Percentiles rank a stretch among this genome's conserved stretches.
phyloP scores from a whole-genome alignment of 2,888 invertebrate species.

The Habroteleia sp. region DNA sequence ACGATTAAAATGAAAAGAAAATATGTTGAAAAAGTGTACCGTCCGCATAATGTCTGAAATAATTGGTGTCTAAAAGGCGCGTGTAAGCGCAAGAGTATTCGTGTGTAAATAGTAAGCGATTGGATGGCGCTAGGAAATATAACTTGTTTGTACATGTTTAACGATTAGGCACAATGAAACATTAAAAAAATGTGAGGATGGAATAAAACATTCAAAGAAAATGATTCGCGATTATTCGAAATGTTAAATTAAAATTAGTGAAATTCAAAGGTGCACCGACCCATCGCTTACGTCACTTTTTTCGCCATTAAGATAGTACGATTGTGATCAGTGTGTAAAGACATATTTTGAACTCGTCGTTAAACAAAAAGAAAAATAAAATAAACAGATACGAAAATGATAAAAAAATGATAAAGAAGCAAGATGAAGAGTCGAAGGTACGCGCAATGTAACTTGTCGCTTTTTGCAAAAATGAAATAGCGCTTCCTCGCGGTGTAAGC shows the following conservation, averaged over 20 bases:
- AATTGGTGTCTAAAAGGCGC: conserved; percentile 59
- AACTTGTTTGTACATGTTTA: conserved; percentile 47
- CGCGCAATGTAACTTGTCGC: conserved; percentile 64
- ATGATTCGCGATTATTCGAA: conserved; percentile 11
- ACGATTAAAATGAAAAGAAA: too few relatives aligned
- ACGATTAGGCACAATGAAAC: conserved; percentile 17
- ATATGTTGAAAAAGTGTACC: conserved; percentile 59
- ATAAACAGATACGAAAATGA: conserved; percentile 36
- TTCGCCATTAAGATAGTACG: conserved; percentile 64
- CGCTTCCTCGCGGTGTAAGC: conserved; percentile 63
- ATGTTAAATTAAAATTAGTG: conserved; percentile 44
- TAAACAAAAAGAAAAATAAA: conserved; percentile 52
- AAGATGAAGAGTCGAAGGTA: conserved; percentile 63
- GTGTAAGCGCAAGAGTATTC: conserved; percentile 51
- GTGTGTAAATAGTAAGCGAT: conserved; percentile 63
- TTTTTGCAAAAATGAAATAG: conserved; percentile 61
- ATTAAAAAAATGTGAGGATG: conserved; percentile 1
- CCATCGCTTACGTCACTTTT: conserved; percentile 63
- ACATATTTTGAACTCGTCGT: conserved; percentile 65
- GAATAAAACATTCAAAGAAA: conserved; percentile 4
- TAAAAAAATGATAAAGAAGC: conserved; percentile 16
- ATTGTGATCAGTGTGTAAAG: conserved; percentile 65
- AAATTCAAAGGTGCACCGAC: conserved; percentile 54
- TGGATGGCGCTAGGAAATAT: conserved; percentile 54
- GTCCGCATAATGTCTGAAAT: conserved; percentile 63